Percentiles rank a stretch among this genome's conserved stretches.
Conservation (phyloP, 1,140 invertebrate species). For the Stegodyphus dumicola region DNA sequence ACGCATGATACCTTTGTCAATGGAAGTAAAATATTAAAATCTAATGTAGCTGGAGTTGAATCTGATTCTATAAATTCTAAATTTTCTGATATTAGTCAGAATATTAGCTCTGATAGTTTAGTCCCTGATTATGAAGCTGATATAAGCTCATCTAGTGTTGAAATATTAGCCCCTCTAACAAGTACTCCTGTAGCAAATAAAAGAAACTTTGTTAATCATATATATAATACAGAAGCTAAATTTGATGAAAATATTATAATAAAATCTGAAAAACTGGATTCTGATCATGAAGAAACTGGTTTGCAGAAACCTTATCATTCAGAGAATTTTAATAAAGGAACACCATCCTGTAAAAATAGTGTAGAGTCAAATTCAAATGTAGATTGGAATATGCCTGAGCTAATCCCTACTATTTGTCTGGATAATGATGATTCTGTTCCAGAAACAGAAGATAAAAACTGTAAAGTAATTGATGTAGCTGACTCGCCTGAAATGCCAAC, state of each 20-base stretch:
- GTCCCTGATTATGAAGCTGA: background rate
- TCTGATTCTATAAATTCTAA: background rate
- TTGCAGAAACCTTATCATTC: background rate
- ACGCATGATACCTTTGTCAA: conserved; percentile 9
- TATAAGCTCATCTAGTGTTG: conserved; percentile 20
- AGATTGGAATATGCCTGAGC: conserved; percentile 28
- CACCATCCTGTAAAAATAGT: background rate
- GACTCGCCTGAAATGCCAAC: conserved; percentile 58
- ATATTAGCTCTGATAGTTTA: conserved; percentile 6
- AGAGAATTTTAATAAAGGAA: background rate
- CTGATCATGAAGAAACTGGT: background rate
- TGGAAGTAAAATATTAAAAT: background rate
- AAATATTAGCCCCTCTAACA: background rate
- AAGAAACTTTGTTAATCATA: background rate
- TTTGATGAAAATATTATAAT: background rate
- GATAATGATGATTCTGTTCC: conserved; percentile 10
- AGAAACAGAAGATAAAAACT: background rate
- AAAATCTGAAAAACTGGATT: background rate
- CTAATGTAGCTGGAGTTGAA: background rate
- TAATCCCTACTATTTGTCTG: conserved; percentile 18
- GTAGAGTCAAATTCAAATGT: background rate
- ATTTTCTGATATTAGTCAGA: conserved; percentile 14
- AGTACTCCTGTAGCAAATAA: background rate
- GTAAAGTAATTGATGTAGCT: conserved; percentile 59
- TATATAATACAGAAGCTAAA: background rate